A percentile compares a stretch with the other conserved stretches of the same genome.
phyloP scores from a whole-genome alignment of 2,888 invertebrate species.

The Scaptomyza cyrtandrae region DNA sequence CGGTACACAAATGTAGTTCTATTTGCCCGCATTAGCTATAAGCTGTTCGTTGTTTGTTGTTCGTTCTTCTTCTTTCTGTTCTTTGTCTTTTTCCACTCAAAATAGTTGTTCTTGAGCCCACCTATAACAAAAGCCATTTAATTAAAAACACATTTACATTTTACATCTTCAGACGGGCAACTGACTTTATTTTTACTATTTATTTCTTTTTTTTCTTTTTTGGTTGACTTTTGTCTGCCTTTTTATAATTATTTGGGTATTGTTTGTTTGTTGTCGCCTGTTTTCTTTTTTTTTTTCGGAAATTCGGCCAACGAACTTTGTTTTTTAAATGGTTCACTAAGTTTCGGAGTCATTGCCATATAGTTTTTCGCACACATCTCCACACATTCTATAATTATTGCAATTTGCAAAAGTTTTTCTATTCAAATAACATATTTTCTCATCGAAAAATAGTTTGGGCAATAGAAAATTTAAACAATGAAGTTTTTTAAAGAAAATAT shows the following conservation, averaged over 20 bases:
- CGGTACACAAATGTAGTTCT: conserved; percentile 21
- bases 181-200: conserved; percentile 5
- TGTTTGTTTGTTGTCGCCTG: conserved; percentile 58
- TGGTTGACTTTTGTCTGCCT: conserved; percentile 7
- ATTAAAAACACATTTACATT: conserved; percentile 75
- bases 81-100: conserved; percentile 44
- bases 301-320: conserved; percentile 72
- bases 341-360: conserved; percentile 8
- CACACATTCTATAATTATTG: conserved; percentile 32
- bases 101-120: conserved; percentile 37
- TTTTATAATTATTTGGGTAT: conserved; percentile 26
- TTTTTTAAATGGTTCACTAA: conserved; percentile 54
- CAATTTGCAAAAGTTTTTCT: conserved; percentile 37
- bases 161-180: conserved; percentile 27
- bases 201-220: conserved; percentile 9
- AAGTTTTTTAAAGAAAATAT: too few species aligned
- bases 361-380: conserved; percentile 22
- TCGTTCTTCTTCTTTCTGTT: conserved; percentile 3
- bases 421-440: conserved; percentile 1
- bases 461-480: too few species aligned
- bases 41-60: neutral
- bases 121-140: conserved; percentile 69
- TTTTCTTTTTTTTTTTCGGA: conserved; percentile 17
- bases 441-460: too few species aligned
- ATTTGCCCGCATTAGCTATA: conserved; percentile 40